A percentile compares a stretch with the other conserved stretches of the same genome.
phyloP scores from a whole-genome alignment of 2,797 vertebrate genomes.

The Microctenopoma stevenorrisi region DNA sequence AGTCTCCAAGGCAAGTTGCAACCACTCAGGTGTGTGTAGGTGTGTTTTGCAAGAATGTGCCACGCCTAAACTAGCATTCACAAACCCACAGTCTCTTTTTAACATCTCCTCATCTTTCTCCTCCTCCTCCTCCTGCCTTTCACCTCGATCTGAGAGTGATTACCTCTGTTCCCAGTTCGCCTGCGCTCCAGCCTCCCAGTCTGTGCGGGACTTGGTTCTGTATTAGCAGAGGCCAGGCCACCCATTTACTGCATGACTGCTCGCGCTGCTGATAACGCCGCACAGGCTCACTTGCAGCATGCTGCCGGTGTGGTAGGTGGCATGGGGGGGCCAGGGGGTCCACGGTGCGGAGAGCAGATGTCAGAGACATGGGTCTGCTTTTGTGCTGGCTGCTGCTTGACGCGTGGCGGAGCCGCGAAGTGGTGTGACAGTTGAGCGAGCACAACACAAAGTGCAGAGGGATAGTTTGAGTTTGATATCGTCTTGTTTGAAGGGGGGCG shows the following conservation, averaged over 20 bases:
- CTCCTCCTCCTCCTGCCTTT: constrained; percentile 6
- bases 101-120: background rate
- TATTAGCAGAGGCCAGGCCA: constrained; percentile 27
- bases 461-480: constrained; percentile 26
- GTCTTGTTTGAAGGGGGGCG: constrained; percentile 23
- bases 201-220: constrained; percentile 8
- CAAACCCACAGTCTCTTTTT: constrained; percentile 6
- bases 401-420: background rate
- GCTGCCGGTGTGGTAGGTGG: background rate
- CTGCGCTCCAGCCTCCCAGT: constrained; percentile 7
- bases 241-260: constrained; percentile 60
- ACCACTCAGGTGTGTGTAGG: constrained; percentile 11
- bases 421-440: background rate
- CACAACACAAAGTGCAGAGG: constrained; percentile 11
- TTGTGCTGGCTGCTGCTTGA: constrained; percentile 15
- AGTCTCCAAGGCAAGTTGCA: background rate
- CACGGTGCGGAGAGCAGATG: constrained; percentile 14
- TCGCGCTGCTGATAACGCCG: constrained; percentile 39
- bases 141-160: constrained; percentile 43
- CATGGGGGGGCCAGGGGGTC: constrained; percentile 2
- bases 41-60: background rate
- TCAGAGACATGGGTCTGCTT: constrained; percentile 22
- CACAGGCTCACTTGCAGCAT: constrained; percentile 20
- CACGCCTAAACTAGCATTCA: background rate
- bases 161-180: constrained; percentile 37